Evolutionary conservation across 2,113 vertebrate species (phyloP), one percentile per base, ranked within the genome.

Genomic region (Chlorodrepanis virens): DNA sequence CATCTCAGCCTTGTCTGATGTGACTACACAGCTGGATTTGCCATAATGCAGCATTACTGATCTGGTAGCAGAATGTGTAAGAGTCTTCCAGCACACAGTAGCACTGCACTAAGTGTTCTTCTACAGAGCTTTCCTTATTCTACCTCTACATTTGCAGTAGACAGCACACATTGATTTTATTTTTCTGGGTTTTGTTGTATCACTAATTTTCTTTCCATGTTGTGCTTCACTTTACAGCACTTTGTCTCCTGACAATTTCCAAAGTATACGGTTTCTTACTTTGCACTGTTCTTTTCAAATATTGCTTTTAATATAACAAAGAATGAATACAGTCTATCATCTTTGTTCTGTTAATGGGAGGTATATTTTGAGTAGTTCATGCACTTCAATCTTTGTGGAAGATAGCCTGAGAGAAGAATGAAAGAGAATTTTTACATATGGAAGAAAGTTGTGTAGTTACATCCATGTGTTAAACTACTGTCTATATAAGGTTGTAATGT

Each of bases 321-420:
- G n/a, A 83, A 69, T 54, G 27, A 95, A 59, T 35, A 18, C 10
- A 56, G 40, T 75, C 27, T 82, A 45, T 90, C 14, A 56, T 82
- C 75, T 77, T 81, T 88, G 65, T 90, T 90, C 94, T 90, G 50
- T 78, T 96, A 93, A 81, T 52, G 79, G 57, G 68, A 89, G 29
- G 23, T 76, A 5, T 81, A 45, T 95, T 96, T 95, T 87, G 47
- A 72, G 42, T 56, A 77, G 71, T 61, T 94, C 33, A 28, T 94
- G 44, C 52, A 44, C 64, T 94, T 86, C 63, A 87, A 3, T 94
- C 39, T 90, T 65, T 69, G 22, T 70, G 52, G n/a, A 94, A 90
- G 61, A 81, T 76, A 89, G 67, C 75, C 74, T 22, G 19, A 93
- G 68, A 90, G 87, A 93, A 96, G 77, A 89, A 85, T 52, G 12